Base-by-base conservation (phyloP, 2,113 vertebrate species). In the Caracal caracal region DNA sequence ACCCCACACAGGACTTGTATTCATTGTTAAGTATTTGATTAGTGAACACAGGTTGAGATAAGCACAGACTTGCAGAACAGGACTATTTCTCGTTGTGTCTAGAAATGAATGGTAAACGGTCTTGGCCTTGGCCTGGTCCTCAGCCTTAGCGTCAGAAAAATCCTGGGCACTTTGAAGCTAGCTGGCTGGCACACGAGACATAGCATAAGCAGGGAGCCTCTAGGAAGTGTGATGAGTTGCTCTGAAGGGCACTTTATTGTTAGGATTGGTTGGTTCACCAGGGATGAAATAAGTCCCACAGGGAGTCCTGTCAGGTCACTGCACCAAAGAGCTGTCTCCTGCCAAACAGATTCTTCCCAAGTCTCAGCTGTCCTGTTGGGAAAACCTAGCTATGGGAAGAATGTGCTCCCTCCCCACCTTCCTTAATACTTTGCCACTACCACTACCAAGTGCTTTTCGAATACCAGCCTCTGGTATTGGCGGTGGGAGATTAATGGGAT, bases 351-450 rank as follows among this genome's bases (percentile, higher is more conserved):
- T 88, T 94, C 47, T 88, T 96, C 87, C 56, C 93, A 85, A 96
- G 84, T 94, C 94, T 85, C 96, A 70, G 96, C 79, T 30, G 10
- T 91, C 63, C 71, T 15, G 20, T 40, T 93, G 33, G 91, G 47
- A 95, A 96, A 96, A 53, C 68, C 0, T 61, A 92, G 78, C 97
- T 56, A 0, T 56, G 94, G 97, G 96, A 96, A 97, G 97, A 98
- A 97, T 95, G 97, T 97, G n/a, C 40, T 94, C 93, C 79, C 43
- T 90, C 70, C 85, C 37, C 40, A 96, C 47, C 95, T 97, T 96
- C 87, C 43, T 84, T 96, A 84, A 47, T 78, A 78, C 37, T 88
- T 84, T 82, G 51, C 43, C 61, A 91, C 28, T 79, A 68, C n/a
- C 71, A 93, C 40, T 75, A 87, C 9, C 5, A 17, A 65, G 37